A percentile compares a stretch with the other conserved stretches of the same genome.
These are phyloP conservation scores for Callocephalon fimbriatum DNA, from an alignment of 2,113 vertebrate genomes.

Conservation along the genomic window DNA sequence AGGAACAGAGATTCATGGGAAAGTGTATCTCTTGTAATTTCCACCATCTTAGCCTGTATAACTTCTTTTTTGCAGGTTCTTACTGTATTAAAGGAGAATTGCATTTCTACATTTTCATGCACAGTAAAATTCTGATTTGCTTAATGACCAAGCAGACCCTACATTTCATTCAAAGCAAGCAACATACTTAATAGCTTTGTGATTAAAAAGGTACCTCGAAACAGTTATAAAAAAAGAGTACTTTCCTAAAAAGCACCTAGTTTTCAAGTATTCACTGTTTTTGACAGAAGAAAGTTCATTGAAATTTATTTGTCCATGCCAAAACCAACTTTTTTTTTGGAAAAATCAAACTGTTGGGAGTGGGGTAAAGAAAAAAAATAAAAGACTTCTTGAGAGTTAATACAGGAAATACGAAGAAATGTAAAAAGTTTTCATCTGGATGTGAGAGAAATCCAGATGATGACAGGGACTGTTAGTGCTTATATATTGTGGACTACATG, in stretches of 20 bases:
- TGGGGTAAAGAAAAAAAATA: no score
- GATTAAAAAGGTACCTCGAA: background rate
- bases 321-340: background rate
- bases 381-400: background rate
- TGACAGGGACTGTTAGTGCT: background rate
- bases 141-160: background rate
- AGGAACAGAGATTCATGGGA: background rate
- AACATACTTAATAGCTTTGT: background rate
- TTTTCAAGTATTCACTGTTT: background rate
- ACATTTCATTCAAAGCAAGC: background rate
- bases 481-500: background rate
- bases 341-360: background rate
- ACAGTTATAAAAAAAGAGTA: accelerated
- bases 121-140: background rate
- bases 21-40: background rate
- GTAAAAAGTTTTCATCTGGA: background rate
- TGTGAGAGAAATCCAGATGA: background rate
- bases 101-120: background rate
- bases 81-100: background rate
- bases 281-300: background rate
- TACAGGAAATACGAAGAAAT: background rate
- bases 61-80: background rate
- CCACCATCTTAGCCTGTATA: background rate
- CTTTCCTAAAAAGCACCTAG: background rate
- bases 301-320: background rate